These are phyloP conservation scores for Rhabdomys pumilio DNA, from an alignment of 2,797 vertebrate species.

Conservation along the genomic window DNA sequence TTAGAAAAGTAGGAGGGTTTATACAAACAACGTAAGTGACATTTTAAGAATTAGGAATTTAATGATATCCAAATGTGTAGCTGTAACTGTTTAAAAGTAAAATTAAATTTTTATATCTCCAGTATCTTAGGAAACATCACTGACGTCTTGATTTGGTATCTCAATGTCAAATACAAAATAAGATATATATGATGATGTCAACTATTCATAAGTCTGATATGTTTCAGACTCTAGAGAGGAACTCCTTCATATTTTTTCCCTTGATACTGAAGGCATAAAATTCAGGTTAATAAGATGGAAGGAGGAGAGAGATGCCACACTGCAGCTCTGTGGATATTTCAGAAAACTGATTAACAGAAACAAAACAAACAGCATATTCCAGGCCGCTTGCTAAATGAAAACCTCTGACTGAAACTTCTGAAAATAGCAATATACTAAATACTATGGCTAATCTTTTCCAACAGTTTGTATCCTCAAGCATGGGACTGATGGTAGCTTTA, in stretches of 20 bases:
- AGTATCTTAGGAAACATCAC: slow-evolving; percentile 1
- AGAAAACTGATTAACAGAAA: slow-evolving; percentile 54
- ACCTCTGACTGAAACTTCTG: neutral
- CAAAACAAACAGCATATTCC: slow-evolving; percentile 35
- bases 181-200: neutral
- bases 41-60: slow-evolving; percentile 52
- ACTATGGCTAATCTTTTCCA: neutral
- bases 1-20: neutral
- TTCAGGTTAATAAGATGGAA: slow-evolving; percentile 20
- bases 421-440: slow-evolving; percentile 42
- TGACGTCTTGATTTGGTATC: slow-evolving; percentile 7
- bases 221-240: neutral
- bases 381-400: neutral
- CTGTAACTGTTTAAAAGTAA: slow-evolving; percentile 45
- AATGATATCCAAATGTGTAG: neutral
- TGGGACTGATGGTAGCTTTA: neutral
- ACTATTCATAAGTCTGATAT: neutral
- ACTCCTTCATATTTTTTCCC: neutral
- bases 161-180: slow-evolving; percentile 50
- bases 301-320: slow-evolving; percentile 7
- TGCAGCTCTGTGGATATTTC: neutral
- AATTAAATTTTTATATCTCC: slow-evolving; percentile 2
- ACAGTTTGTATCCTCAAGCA: neutral
- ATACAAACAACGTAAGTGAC: neutral
- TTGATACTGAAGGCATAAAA: slow-evolving; percentile 35